Conservation (phyloP, 2,888 invertebrate genomes). For the Phytoseiulus persimilis region DNA sequence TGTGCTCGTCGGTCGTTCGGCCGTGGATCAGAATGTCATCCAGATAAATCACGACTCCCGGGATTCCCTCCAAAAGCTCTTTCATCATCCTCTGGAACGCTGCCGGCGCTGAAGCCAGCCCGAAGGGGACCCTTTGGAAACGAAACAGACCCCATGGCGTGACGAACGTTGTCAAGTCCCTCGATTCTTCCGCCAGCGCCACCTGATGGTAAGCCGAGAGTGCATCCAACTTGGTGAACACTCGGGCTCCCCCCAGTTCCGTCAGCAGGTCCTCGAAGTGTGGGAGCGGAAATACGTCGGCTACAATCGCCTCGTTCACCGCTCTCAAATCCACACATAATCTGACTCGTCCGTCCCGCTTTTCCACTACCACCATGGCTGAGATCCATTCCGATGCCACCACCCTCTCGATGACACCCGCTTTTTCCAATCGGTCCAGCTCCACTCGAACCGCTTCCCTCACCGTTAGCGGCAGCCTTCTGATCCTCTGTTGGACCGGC, state of each 20-base stretch:
- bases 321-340: conserved; percentile 33
- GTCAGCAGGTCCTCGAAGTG: conserved; percentile 30
- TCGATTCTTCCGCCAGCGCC: background rate
- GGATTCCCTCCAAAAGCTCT: background rate
- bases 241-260: background rate
- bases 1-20: background rate
- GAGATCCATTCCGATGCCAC: conserved; percentile 23
- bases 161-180: conserved; percentile 33
- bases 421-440: too few species aligned
- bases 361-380: conserved; percentile 30
- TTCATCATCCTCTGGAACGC: conserved; percentile 32
- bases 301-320: conserved; percentile 39
- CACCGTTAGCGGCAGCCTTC: too few species aligned
- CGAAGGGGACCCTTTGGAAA: conserved; percentile 33
- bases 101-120: conserved; percentile 37
- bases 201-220: conserved; percentile 38
- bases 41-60: conserved; percentile 16
- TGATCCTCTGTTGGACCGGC: too few species aligned
- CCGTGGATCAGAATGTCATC: conserved; percentile 38
- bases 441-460: too few species aligned
- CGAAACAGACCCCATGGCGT: conserved; percentile 38
- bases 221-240: conserved; percentile 36
- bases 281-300: conserved; percentile 35
- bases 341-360: conserved; percentile 37
- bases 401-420: background rate